Evolutionary conservation across 2,888 invertebrate species (phyloP).

Genomic region (Drosophila niveifrons): DNA sequence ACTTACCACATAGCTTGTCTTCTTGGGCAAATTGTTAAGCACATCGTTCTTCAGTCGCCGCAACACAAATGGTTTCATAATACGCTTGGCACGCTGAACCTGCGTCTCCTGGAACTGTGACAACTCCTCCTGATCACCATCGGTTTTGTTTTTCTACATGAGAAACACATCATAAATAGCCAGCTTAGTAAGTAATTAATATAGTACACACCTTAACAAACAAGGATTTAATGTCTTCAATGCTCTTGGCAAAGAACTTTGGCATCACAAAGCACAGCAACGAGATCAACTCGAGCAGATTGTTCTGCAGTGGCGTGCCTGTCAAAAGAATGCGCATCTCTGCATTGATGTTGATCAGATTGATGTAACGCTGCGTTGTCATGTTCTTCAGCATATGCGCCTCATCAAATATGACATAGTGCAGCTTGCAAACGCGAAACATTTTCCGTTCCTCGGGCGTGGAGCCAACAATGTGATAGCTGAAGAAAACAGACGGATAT

Average conservation of each 20-base stretch:
- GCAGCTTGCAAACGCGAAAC: slow-evolving; percentile 94
- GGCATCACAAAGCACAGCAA: slow-evolving; percentile 98
- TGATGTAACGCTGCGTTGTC: slow-evolving; percentile 95
- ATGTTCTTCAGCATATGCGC: slow-evolving; percentile 99
- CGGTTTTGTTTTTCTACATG: slow-evolving; percentile 86
- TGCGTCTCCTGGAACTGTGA: slow-evolving; percentile 95
- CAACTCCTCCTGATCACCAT: slow-evolving; percentile 87
- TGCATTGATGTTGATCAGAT: slow-evolving; percentile 95
- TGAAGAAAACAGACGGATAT: slow-evolving; percentile 30
- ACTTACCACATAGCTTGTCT: slow-evolving; percentile 91
- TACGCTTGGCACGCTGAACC: slow-evolving; percentile 96
- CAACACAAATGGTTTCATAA: slow-evolving; percentile 98
- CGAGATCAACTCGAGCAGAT: slow-evolving; percentile 97
- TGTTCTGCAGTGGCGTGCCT: slow-evolving; percentile 98
- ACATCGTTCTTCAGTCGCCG: slow-evolving; percentile 95
- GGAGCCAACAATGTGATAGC: slow-evolving; percentile 87
- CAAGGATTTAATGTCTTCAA: slow-evolving; percentile 93
- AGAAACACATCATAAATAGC: not conserved
- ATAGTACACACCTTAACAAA: slow-evolving; percentile 89
- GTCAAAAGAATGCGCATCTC: slow-evolving; percentile 94
- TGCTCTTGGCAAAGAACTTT: slow-evolving; percentile 95
- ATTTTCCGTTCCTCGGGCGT: slow-evolving; percentile 95
- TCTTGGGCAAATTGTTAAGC: slow-evolving; percentile 92
- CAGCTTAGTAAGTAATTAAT: not conserved
- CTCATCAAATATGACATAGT: slow-evolving; percentile 98